phyloP scores from a whole-genome alignment of 2,797 vertebrate genomes.

The Argyrosomus regius region DNA sequence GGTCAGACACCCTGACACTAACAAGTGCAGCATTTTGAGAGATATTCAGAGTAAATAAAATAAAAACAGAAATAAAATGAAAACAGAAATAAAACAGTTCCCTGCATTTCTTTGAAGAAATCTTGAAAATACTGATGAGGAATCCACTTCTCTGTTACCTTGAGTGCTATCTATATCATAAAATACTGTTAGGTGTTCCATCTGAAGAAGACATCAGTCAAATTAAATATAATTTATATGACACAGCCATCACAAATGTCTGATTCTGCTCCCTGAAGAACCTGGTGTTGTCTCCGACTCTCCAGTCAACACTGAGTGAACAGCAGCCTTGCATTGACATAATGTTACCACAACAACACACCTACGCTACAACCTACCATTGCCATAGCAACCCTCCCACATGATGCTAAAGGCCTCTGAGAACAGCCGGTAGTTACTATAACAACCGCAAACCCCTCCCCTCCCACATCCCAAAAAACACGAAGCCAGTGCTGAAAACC shows the following conservation, averaged over 20 bases:
- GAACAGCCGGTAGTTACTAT: constrained; percentile 71
- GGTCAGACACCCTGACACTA: constrained; percentile 53
- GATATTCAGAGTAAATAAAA: not conserved
- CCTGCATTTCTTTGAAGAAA: constrained; percentile 25
- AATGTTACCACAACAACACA: constrained; percentile 79
- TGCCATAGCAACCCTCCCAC: constrained; percentile 82
- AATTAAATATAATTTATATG: not conserved
- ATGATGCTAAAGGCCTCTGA: constrained; percentile 59
- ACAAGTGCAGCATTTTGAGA: constrained; percentile 45
- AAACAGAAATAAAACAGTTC: constrained; percentile 20
- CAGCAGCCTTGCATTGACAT: constrained; percentile 45
- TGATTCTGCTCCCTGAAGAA: constrained; percentile 19
- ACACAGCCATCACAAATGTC: not conserved
- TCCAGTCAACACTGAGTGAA: constrained; percentile 60
- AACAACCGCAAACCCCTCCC: constrained; percentile 46
- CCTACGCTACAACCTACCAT: constrained; percentile 83
- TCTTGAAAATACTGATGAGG: constrained; percentile 44
- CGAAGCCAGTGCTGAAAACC: constrained; percentile 29
- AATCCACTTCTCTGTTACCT: constrained; percentile 40
- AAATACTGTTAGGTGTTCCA: not conserved
- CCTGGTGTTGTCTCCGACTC: constrained; percentile 28
- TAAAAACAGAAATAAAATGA: too few species aligned
- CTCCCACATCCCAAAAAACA: not conserved
- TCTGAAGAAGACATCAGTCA: not conserved
- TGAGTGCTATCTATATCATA: constrained; percentile 26